Evolutionary conservation across 2,113 vertebrate genomes (phyloP), one percentile per base, ranked within the genome.

Genomic region (Gobius niger): DNA sequence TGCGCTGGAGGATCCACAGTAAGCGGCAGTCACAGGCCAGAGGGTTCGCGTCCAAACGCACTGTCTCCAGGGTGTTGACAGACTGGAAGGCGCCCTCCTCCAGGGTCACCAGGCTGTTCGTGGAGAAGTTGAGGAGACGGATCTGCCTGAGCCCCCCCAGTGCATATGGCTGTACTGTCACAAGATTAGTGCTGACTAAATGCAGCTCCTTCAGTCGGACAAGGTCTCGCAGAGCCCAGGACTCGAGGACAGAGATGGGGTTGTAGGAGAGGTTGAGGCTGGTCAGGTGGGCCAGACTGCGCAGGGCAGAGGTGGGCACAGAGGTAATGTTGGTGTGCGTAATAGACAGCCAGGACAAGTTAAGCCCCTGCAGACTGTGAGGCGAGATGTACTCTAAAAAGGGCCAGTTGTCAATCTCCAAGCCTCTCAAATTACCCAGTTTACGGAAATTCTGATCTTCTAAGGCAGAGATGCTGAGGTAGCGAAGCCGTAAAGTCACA

Each of bases 21-120:
- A 99, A 92, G 44, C 98, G 96, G 70, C 98, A 99, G 90, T 99
- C 98, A 0, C 98, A 99, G 68, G 95, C 94, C 78, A 99, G 86
- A 1, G 98, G 98, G 87, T 99, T 99, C 46, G 91, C 92, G 65
- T 99, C 97, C 75, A 99, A 87, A 3, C 97, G 92, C 77, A 99
- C 87, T 0, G 94, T 96, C 90, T 98, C 96, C 85, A 99, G 89
- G 0, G 94, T 97, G 92, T 97, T 96, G 42, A 98, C 94, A 0
- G 97, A 97, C 77, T 98, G 96, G 88, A 99, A 98, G 44, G 95
- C 91, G 69, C 87, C 92, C 75, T 99, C 98, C 78, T 99, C 98
- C 84, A 99, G 82, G 0, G 95, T 98, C 73, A 94, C 91, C 72
- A 99, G 86, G 52, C 89, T 91, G 81, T 99, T 99, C 78, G 92